Evolutionary conservation across 1,140 invertebrate species (phyloP).

Genomic region (Apocrypta bakeri): DNA sequence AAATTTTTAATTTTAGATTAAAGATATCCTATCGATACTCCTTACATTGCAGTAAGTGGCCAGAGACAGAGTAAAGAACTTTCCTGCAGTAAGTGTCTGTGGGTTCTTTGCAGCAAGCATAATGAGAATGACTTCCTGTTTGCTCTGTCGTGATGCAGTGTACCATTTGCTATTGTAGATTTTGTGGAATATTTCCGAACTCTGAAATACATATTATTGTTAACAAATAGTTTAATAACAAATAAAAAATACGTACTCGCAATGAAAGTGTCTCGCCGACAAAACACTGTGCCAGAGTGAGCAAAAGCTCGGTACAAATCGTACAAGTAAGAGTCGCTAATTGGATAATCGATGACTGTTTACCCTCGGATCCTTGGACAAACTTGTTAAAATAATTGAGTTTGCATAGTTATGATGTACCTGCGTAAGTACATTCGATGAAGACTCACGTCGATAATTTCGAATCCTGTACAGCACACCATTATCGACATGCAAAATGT

Average conservation of each 20-base stretch:
- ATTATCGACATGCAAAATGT: slow-evolving; percentile 22
- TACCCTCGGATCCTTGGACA: not conserved
- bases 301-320: not conserved
- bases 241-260: not conserved
- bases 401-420: too few species aligned
- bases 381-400: too few species aligned
- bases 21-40: too few species aligned
- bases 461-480: slow-evolving; percentile 7
- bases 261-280: not conserved
- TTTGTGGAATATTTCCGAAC: slow-evolving; percentile 6
- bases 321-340: not conserved
- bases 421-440: too few species aligned
- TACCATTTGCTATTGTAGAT: not conserved
- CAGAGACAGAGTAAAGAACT: not conserved
- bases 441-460: too few species aligned
- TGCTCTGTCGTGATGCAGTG: not conserved
- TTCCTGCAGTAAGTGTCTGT: not conserved
- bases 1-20: too few species aligned
- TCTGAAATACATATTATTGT: not conserved
- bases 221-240: too few species aligned
- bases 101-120: not conserved
- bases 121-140: not conserved
- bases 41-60: slow-evolving; percentile 9
- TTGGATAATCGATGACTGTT: slow-evolving; percentile 8
- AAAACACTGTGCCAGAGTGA: slow-evolving; percentile 10